Conservation (phyloP, 2,113 vertebrate species). For the Willisornis vidua region DNA sequence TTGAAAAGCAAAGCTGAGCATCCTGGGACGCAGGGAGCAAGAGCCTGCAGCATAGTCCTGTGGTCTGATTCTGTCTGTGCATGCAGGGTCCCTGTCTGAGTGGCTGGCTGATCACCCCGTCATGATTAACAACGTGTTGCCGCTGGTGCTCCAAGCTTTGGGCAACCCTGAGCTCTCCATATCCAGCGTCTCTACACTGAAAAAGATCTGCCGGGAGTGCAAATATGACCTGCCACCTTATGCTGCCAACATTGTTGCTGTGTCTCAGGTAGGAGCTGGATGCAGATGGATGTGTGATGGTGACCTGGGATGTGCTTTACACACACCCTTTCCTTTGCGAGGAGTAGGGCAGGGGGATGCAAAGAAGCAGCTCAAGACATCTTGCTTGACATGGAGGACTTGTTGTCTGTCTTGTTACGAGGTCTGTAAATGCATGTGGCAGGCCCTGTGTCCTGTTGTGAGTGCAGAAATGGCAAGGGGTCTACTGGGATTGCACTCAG, state of each 20-base stretch:
- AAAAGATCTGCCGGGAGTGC: conserved; percentile 98
- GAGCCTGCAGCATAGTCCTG: not conserved
- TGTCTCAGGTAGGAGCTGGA: conserved; percentile 87
- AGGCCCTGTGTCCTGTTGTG: not conserved
- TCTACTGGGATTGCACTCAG: not conserved
- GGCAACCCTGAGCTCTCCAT: conserved; percentile 97
- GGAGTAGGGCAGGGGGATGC: not conserved
- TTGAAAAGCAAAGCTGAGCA: not conserved
- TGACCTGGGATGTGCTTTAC: not conserved
- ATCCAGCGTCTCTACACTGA: conserved; percentile 96
- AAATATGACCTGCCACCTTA: conserved; percentile 96
- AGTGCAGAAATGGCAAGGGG: not conserved
- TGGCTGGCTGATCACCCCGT: conserved; percentile 98
- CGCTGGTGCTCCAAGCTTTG: conserved; percentile 93
- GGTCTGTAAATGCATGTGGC: not conserved
- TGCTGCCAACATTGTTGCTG: conserved; percentile 95
- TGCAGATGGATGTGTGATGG: not conserved
- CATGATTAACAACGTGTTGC: conserved; percentile 97
- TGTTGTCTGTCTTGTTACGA: not conserved
- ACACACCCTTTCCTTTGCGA: not conserved
- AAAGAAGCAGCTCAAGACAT: not conserved
- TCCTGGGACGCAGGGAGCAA: rapidly evolving
- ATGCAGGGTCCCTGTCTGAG: conserved; percentile 91
- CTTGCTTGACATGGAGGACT: not conserved
- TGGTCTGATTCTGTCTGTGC: not conserved